Percentiles rank a stretch among this genome's conserved stretches.
These are phyloP conservation scores for Habrosyne pyritoides DNA, from an alignment of 2,888 invertebrate genomes.

Conservation along the genomic window DNA sequence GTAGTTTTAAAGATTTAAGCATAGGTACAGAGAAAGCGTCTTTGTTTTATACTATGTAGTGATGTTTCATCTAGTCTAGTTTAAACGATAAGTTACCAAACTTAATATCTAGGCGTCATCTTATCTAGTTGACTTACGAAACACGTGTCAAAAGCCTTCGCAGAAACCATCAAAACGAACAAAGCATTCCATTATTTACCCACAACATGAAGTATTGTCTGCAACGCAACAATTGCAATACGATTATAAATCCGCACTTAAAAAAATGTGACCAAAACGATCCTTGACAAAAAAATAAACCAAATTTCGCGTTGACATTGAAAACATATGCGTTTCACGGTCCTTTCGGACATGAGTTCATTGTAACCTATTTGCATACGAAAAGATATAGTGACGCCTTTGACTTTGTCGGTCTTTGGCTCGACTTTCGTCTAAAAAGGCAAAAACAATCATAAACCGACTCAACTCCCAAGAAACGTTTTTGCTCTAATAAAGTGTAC, in stretches of 20 bases:
- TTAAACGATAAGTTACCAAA: too few species aligned
- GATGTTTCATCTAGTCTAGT: too few species aligned
- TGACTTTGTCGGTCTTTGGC: conserved; percentile 64
- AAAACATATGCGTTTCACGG: conserved; percentile 57
- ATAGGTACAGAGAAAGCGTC: too few species aligned
- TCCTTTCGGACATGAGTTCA: conserved; percentile 66
- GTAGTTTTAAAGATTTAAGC: too few species aligned
- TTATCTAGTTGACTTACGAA: conserved; percentile 18
- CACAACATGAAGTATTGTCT: conserved; percentile 26
- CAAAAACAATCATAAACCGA: conserved; percentile 63
- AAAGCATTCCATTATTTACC: conserved; percentile 35
- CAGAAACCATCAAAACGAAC: conserved; percentile 24
- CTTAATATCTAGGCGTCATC: too few species aligned
- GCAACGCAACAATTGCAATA: conserved; percentile 9
- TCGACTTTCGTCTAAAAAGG: conserved; percentile 69
- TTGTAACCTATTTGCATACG: conserved; percentile 77
- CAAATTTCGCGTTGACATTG: conserved; percentile 63
- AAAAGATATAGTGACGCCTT: conserved; percentile 64
- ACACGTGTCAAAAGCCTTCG: conserved; percentile 24
- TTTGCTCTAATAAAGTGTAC: conserved; percentile 75
- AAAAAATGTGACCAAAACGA: conserved; percentile 29
- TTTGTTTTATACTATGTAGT: too few species aligned
- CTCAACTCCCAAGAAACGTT: conserved; percentile 60
- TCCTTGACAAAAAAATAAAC: conserved; percentile 43
- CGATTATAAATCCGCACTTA: conserved; percentile 17